These are phyloP conservation scores for Chesias legatella DNA, from an alignment of 2,888 invertebrate genomes.

Conservation along the genomic window DNA sequence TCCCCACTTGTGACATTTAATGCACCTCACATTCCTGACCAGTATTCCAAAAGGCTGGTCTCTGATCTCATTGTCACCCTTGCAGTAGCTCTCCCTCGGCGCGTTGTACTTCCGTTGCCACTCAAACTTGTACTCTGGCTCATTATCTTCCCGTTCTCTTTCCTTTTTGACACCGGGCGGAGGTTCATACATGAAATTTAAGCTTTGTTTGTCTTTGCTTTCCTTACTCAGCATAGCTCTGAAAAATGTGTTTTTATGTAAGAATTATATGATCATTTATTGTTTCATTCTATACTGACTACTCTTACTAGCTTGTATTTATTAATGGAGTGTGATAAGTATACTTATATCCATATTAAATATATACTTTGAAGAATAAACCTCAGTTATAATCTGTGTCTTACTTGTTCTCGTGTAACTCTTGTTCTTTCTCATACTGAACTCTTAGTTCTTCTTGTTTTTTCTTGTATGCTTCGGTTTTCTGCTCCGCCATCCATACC, in stretches of 20 bases:
- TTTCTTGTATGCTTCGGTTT: constrained; percentile 97
- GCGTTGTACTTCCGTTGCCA: constrained; percentile 99
- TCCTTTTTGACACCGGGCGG: constrained; percentile 98
- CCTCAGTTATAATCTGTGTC: constrained; percentile 25
- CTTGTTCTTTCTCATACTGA: constrained; percentile 99
- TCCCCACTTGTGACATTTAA: constrained; percentile 99
- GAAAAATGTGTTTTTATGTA: constrained; percentile 26
- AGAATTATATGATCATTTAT: too few relatives aligned
- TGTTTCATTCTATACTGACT: too few relatives aligned
- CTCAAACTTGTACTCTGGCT: constrained; percentile 99
- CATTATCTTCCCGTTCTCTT: constrained; percentile 93
- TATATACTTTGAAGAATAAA: too few relatives aligned
- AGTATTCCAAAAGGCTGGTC: constrained; percentile 99
- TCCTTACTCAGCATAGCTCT: constrained; percentile 98
- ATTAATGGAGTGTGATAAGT: too few relatives aligned
- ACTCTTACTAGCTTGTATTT: too few relatives aligned
- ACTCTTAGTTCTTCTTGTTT: constrained; percentile 97
- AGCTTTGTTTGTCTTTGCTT: constrained; percentile 98
- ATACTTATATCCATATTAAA: too few relatives aligned
- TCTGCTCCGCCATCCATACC: constrained; percentile 99
- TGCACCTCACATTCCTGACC: constrained; percentile 97
- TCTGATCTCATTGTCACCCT: constrained; percentile 97
- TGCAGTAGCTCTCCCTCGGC: constrained; percentile 98
- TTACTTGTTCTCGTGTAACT: constrained; percentile 97
- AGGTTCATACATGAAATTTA: constrained; percentile 99